Evolutionary conservation across 2,888 invertebrate species (phyloP).

Genomic region (Glomeris marginata): DNA sequence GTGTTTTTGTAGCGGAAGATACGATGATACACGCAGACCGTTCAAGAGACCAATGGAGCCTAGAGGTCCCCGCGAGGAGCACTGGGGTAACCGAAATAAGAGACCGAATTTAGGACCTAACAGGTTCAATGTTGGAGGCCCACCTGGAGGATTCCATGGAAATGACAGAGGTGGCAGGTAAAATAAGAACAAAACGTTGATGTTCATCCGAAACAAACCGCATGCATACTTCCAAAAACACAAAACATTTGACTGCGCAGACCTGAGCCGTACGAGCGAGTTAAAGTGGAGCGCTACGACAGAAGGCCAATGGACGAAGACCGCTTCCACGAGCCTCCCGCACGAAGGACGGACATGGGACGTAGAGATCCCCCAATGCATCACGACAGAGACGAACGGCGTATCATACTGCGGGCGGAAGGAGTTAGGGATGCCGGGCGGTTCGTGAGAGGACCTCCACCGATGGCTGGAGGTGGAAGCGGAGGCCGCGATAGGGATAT

Average conservation of each 20-base stretch:
- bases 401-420: neutral
- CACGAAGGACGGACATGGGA: neutral
- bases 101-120: neutral
- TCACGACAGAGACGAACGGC: slow-evolving; percentile 8
- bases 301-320: neutral
- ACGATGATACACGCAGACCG: slow-evolving; percentile 6
- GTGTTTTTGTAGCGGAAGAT: neutral
- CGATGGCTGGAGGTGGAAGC: slow-evolving; percentile 1
- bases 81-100: neutral
- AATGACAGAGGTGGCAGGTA: too few relatives aligned
- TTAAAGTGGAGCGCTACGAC: slow-evolving; percentile 6
- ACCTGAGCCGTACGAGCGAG: slow-evolving; percentile 5
- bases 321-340: neutral
- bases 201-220: too few relatives aligned
- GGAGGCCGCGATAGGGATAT: neutral
- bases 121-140: neutral
- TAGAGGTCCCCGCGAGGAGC: slow-evolving; percentile 4
- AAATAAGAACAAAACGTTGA: too few relatives aligned
- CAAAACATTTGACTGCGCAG: too few relatives aligned
- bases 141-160: too few relatives aligned
- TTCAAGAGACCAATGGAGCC: slow-evolving; percentile 7
- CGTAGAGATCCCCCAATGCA: slow-evolving; percentile 6
- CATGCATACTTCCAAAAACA: too few relatives aligned
- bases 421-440: slow-evolving; percentile 2
- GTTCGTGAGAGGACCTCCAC: slow-evolving; percentile 7